A percentile compares a stretch with the other conserved stretches of the same genome.
Evolutionary conservation across 2,797 vertebrate species (phyloP).

Genomic region (Simalia tracyae): DNA sequence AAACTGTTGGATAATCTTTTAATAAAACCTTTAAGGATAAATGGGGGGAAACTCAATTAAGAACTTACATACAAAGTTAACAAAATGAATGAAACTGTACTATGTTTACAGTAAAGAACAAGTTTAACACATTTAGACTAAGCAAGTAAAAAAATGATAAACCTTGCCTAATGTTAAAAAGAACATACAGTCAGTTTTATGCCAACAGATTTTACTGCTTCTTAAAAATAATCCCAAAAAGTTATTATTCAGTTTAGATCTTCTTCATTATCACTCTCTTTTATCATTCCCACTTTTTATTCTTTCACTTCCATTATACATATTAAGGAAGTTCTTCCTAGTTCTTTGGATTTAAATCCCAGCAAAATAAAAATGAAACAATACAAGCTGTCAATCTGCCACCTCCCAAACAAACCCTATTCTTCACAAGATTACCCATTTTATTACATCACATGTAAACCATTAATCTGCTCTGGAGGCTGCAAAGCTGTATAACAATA

Average conservation of each 20-base stretch:
- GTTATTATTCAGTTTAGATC: background rate
- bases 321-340: background rate
- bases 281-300: background rate
- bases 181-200: background rate
- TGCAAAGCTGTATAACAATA: conserved; percentile 4
- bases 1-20: background rate
- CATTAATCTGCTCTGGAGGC: conserved; percentile 16
- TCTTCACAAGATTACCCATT: conserved; percentile 1
- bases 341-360: conserved; percentile 7
- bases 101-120: background rate
- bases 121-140: background rate
- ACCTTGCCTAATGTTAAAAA: background rate
- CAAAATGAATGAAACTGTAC: background rate
- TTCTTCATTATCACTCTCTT: background rate
- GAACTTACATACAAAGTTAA: background rate
- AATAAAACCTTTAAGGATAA: background rate
- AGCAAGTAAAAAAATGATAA: background rate
- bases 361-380: conserved; percentile 12
- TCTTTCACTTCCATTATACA: background rate
- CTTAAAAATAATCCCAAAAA: background rate
- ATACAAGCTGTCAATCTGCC: conserved; percentile 1
- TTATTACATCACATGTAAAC: conserved; percentile 31
- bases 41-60: no score
- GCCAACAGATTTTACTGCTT: background rate
- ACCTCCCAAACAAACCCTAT: conserved; percentile 14